These are phyloP conservation scores for Semaprochilodus insignis DNA, from an alignment of 2,797 vertebrate genomes.

Conservation along the genomic window DNA sequence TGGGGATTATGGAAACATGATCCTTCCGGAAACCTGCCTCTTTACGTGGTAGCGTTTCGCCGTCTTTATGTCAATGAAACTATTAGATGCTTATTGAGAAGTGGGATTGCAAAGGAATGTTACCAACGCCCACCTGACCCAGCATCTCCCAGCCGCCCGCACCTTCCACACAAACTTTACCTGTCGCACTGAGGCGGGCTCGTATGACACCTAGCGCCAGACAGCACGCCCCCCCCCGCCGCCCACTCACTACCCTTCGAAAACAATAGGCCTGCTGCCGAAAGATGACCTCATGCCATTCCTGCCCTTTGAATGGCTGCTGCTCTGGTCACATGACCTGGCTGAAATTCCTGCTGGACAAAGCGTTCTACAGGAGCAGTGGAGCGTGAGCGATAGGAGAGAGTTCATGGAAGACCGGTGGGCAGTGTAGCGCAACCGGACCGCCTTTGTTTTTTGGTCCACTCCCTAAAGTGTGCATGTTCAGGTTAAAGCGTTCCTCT, in stretches of 20 bases:
- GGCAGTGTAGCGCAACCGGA: slow-evolving; percentile 25
- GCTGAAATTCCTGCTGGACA: slow-evolving; percentile 49
- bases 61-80: slow-evolving; percentile 57
- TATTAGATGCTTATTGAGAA: slow-evolving; percentile 59
- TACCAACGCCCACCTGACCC: slow-evolving; percentile 65
- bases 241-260: slow-evolving; percentile 52
- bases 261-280: slow-evolving; percentile 59
- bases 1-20: slow-evolving; percentile 61
- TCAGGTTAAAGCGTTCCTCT: slow-evolving; percentile 41
- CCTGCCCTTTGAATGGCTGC: slow-evolving; percentile 50
- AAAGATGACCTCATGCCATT: slow-evolving; percentile 53
- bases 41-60: slow-evolving; percentile 61
- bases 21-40: slow-evolving; percentile 44
- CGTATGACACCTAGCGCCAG: slow-evolving; percentile 57
- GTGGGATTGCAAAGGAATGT: slow-evolving; percentile 67
- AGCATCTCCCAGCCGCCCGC: slow-evolving; percentile 67
- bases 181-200: slow-evolving; percentile 53
- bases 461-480: slow-evolving; percentile 27
- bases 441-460: slow-evolving; percentile 39
- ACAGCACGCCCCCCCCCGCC: slow-evolving; percentile 54
- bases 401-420: slow-evolving; percentile 46
- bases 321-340: slow-evolving; percentile 21
- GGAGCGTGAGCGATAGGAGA: slow-evolving; percentile 37
- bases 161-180: slow-evolving; percentile 63
- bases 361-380: slow-evolving; percentile 50